Base-by-base conservation (phyloP, 2,113 vertebrate genomes). In the Cepphus grylle region DNA sequence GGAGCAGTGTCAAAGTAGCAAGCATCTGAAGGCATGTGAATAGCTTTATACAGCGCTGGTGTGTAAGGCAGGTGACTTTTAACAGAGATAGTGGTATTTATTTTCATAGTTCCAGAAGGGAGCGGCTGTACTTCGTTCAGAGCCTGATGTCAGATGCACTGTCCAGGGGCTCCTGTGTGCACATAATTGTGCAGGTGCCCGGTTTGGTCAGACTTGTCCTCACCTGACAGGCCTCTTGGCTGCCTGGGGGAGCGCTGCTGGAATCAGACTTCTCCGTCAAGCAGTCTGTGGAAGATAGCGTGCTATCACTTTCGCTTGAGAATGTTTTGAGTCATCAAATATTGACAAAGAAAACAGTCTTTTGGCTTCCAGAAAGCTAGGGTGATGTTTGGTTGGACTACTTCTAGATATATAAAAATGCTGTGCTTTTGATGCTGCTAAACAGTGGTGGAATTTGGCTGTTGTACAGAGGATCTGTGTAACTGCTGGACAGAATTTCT, bases 191-290 rank as follows among this genome's bases (percentile, higher is more conserved):
- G 10, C 12, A 32, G 38, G 5, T 63, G 13, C 13, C 29, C 0
- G 2, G 53, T 88, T 20, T 43, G 47, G 42, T 12, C 19, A 50
- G 43, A 36, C 71, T 27, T n/a, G 15, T 77, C 22, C 43, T 70
- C 18, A 27, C 32, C 83, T 86, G 38, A 36, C 12, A 34, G 15
- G 7, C 20, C 34, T 5, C 52, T 30, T 55, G 42, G 6, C 29
- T 67, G 40, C 29, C 26, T 71, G 0, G 0, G 63, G 15, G 52
- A 61, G 32, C 70, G 25, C 16, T 1, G 1, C 59, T 42, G 29
- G 16, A 42, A 27, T 56, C 2, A 0, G 26, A 85, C 26, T 2
- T 61, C 19, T 82, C 55, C 61, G 19, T 65, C 40, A 20, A 20
- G 43, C 12, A 52, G 2, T 2, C 25, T 65, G 42, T 29, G 52